Conservation (phyloP, 2,888 invertebrate genomes). For the Helicoverpa assulta region DNA sequence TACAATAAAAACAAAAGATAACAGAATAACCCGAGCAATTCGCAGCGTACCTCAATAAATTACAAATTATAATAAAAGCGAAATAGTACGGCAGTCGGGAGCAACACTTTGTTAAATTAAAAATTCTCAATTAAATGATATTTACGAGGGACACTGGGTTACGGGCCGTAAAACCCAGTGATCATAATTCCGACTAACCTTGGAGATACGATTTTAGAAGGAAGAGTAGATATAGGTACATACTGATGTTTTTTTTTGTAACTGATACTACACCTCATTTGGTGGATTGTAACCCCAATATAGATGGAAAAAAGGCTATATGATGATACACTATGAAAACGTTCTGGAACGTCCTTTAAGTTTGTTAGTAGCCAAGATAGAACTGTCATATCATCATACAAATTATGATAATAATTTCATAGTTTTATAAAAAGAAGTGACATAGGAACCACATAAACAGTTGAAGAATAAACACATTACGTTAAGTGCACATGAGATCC, state of each 20-base stretch:
- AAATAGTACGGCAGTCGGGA: constrained; percentile 30
- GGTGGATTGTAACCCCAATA: too few relatives aligned
- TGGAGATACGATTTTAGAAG: constrained; percentile 11
- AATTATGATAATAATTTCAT: too few relatives aligned
- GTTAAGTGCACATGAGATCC: too few relatives aligned
- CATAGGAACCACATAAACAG: too few relatives aligned
- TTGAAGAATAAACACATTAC: too few relatives aligned
- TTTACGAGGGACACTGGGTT: constrained; percentile 58
- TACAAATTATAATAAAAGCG: constrained; percentile 47
- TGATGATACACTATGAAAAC: constrained; percentile 10
- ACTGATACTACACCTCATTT: too few relatives aligned
- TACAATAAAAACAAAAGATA: constrained; percentile 18
- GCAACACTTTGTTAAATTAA: constrained; percentile 59
- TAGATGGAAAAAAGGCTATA: too few relatives aligned
- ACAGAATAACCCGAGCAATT: constrained; percentile 32
- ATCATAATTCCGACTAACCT: constrained; percentile 54
- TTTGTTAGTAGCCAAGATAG: background rate
- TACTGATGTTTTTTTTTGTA: background rate
- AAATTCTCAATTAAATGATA: constrained; percentile 58
- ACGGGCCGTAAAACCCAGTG: constrained; percentile 54
- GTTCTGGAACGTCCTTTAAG: background rate
- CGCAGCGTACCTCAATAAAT: constrained; percentile 31
- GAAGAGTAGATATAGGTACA: background rate
- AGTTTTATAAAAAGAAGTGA: too few relatives aligned
- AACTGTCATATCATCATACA: too few relatives aligned